Evolutionary conservation across 2,888 invertebrate species (phyloP), one percentile per base, ranked within the genome.

Genomic region (Lasioglossum zephyrum): DNA sequence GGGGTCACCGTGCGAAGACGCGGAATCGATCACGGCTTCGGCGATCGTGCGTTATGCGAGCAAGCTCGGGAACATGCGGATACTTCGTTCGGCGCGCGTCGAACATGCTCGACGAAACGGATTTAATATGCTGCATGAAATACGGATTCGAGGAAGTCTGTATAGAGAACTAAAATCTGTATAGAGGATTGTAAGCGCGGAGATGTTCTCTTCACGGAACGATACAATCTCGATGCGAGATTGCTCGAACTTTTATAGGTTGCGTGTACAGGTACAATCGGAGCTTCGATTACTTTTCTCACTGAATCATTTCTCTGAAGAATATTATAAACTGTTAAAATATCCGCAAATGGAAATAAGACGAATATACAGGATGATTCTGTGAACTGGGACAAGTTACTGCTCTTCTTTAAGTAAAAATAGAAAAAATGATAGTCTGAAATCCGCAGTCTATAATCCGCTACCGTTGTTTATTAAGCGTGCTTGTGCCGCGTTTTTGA

Each of bases 121-220:
- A 63, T 31, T 18, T 31, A 63, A 63, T 63, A 63, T 63, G 63
- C 31, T 63, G 31, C 63, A 63, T 31, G 31, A 63, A 63, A 31
- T 63, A 16, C 16, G 16, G 3, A 31, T 16, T 8, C 63, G 63
- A 63, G 63, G 31, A 63, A 63, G 57, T 57, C n/a, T 6, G n/a
- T 57, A n/a, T n/a, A n/a, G 57, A 57, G n/a, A n/a, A 57, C n/a
- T n/a, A n/a, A 57, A 57, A 57, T n/a, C 57, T 57, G 57, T 57
- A n/a, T 57, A 4, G 57, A 57, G 57, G 57, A 22, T 57, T 57
- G 57, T n/a, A 57, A 11, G n/a, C 57, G n/a, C n/a, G 63, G 63
- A 6, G 22, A 63, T 18, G 6, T 31, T 63, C 18, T 2, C 63
- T 31, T 16, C 4, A 1, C 1, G 63, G 60, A 31, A 63, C 63